These are phyloP conservation scores for Columbina picui DNA, from an alignment of 2,113 vertebrate species.

Conservation along the genomic window DNA sequence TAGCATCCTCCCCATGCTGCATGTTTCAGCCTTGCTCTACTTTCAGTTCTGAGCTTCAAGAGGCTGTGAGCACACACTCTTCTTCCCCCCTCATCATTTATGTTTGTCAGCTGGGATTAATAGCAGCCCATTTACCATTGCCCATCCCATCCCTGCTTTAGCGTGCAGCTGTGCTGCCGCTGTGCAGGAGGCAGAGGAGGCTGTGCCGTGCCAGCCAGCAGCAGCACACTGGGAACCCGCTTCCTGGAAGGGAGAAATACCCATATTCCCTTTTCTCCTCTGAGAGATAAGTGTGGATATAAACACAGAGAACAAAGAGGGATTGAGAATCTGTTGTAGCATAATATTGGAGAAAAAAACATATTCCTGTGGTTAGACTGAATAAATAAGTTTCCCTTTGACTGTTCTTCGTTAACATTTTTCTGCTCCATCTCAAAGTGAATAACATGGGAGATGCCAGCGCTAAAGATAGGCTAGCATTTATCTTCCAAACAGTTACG, in stretches of 20 bases:
- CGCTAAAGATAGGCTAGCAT: background rate
- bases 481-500: background rate
- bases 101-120: background rate
- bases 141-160: background rate
- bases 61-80: fast-evolving
- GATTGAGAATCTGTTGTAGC: background rate
- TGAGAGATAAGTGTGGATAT: background rate
- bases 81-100: fast-evolving
- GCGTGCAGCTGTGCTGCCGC: background rate
- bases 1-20: background rate
- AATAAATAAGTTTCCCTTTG: background rate
- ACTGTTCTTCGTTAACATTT: background rate
- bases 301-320: background rate
- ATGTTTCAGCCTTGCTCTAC: background rate
- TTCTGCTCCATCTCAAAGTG: background rate
- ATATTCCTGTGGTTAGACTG: background rate
- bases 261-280: background rate
- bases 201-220: background rate
- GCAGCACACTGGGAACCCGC: fast-evolving
- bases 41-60: background rate
- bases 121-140: background rate
- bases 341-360: background rate
- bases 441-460: background rate
- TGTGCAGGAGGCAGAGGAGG: background rate
- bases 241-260: background rate